Evolutionary conservation across 2,888 invertebrate species (phyloP), one percentile per base, ranked within the genome.

Genomic region (Muscina levida): DNA sequence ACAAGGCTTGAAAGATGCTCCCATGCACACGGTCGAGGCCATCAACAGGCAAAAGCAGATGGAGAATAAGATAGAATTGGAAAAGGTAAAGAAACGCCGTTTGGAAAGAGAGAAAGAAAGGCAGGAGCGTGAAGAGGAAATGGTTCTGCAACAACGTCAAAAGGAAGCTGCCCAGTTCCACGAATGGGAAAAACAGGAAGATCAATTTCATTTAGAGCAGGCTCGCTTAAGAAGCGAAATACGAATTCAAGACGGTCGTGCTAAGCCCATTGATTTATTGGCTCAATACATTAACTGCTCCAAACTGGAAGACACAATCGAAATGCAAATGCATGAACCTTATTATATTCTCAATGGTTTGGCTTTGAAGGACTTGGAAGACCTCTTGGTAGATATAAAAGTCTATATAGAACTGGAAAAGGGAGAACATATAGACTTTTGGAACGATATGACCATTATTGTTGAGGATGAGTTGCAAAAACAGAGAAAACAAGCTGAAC

Each of bases 301-400:
- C 86, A 96, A 96, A 85, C 93, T 95, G 83, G 96, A 96, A 68
- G 96, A 98, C 86, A 96, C 97, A 0, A 95, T 98, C 24, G 98
- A 99, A 91, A 97, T 99, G 97, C 97, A 99, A 91, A 97, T 99
- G 97, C 97, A 98, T 88, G 98, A 99, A 89, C 99, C 99, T 0
- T 98, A 98, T 89, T 96, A 96, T 0, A 98, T 98, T 89, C 92
- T 99, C 0, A 96, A 97, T 87, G 98, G 98, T 0, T 92, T 99
- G 73, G 95, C 95, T 15, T 93, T 95, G 5, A 94, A 95, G 84
- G 99, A 99, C 90, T 92, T 99, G 22, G 99, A 99, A 89, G 99
- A 99, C 91, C 91, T 99, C 15, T 92, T 98, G 0, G 98, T 96
- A 85, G 99, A 99, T 88, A 99, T 99, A 75, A 97, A 97, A 91